Percentiles rank a stretch among this genome's conserved stretches.
phyloP scores from a whole-genome alignment of 2,113 vertebrate species.

The Cephalopholis sonnerati region DNA sequence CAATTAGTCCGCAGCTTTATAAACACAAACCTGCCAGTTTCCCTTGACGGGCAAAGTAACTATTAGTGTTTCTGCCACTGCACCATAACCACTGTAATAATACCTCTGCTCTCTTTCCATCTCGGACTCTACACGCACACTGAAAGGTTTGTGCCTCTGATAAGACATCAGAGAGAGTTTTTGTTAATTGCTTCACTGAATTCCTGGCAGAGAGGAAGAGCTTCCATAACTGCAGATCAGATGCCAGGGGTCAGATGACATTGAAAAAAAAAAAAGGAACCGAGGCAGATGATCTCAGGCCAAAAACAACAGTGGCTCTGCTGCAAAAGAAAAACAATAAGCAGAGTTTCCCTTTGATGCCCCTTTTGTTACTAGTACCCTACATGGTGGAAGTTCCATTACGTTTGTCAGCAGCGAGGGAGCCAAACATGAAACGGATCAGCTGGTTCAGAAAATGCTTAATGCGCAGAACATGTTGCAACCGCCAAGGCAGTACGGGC shows the following conservation, averaged over 20 bases:
- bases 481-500: too few relatives aligned
- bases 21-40: constrained; percentile 57
- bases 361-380: neutral
- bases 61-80: constrained; percentile 50
- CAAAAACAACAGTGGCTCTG: constrained; percentile 68
- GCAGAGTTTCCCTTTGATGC: constrained; percentile 29
- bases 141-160: constrained; percentile 52
- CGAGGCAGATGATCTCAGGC: constrained; percentile 50
- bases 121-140: neutral
- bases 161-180: constrained; percentile 72
- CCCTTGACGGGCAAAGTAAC: constrained; percentile 46
- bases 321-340: constrained; percentile 31
- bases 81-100: constrained; percentile 8
- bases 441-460: neutral
- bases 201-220: constrained; percentile 72
- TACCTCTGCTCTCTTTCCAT: constrained; percentile 4
- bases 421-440: neutral
- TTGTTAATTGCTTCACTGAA: constrained; percentile 66
- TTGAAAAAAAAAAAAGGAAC: constrained; percentile 42
- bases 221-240: constrained; percentile 66
- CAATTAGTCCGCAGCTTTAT: constrained; percentile 52
- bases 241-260: constrained; percentile 62
- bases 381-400: neutral
- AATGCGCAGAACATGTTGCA: neutral
- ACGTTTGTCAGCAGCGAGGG: neutral